Conservation (phyloP, 2,888 invertebrate species). For the Caenorhabditis sp. region DNA sequence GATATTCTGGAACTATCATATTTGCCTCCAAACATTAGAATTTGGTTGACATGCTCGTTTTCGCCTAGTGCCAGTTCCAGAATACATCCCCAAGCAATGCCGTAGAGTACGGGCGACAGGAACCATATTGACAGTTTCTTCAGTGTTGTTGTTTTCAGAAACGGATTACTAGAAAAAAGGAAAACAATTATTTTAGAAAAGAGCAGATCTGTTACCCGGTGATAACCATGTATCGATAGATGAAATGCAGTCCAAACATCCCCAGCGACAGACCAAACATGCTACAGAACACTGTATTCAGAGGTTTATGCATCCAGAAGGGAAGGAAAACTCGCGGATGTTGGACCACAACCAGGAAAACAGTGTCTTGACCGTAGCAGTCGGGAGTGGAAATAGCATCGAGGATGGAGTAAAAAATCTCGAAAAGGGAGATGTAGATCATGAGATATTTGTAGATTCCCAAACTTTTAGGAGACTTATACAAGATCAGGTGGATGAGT, state of each 20-base stretch:
- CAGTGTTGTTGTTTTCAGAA: background rate
- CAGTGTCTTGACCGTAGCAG: background rate
- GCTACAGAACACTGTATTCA: background rate
- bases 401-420: background rate
- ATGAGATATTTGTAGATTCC: background rate
- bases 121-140: background rate
- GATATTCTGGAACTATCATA: background rate
- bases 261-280: background rate
- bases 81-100: too few species aligned
- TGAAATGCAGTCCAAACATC: background rate
- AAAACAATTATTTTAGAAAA: background rate
- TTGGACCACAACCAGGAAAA: background rate
- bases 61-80: too few species aligned
- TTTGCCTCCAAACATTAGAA: background rate
- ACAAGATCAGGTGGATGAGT: background rate
- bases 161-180: background rate
- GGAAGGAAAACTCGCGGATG: background rate
- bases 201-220: background rate
- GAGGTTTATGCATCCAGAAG: background rate
- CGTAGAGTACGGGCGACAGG: background rate
- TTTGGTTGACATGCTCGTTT: background rate
- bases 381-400: background rate
- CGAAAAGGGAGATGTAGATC: conserved; percentile 8
- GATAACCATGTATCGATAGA: background rate
- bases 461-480: conserved; percentile 1